Percentiles rank a stretch among this genome's conserved stretches.
phyloP scores from a whole-genome alignment of 2,888 invertebrate species.

The Phania funesta region DNA sequence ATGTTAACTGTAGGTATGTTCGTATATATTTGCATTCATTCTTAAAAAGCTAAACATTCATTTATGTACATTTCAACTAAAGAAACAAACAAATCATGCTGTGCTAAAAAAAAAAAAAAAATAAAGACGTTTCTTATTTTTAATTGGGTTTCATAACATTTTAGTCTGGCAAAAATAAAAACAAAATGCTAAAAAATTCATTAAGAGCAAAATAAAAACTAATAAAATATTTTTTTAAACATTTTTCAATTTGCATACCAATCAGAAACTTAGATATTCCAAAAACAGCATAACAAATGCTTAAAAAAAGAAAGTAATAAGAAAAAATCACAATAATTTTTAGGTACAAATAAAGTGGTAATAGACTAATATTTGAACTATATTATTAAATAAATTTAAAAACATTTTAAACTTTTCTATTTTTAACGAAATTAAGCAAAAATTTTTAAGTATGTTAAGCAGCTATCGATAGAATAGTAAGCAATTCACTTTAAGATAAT shows the following conservation, averaged over 20 bases:
- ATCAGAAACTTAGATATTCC: conserved; percentile 66
- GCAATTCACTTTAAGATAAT: neutral
- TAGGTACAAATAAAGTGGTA: conserved; percentile 30
- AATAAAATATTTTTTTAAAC: conserved; percentile 15
- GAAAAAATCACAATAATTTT: conserved; percentile 73
- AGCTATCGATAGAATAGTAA: neutral
- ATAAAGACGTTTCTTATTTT: conserved; percentile 14
- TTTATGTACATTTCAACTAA: conserved; percentile 22
- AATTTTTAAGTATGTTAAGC: conserved; percentile 6
- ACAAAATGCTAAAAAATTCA: conserved; percentile 56
- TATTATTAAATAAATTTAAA: neutral
- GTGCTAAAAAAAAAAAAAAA: conserved; percentile 30
- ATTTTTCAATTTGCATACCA: conserved; percentile 61
- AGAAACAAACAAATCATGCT: conserved; percentile 39
- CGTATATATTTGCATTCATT: conserved; percentile 8
- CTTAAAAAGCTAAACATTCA: conserved; percentile 36
- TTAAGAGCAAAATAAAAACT: conserved; percentile 6
- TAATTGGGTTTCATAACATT: conserved; percentile 25
- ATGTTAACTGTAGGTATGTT: neutral
- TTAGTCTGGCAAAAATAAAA: conserved; percentile 37
- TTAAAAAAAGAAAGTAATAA: conserved; percentile 67
- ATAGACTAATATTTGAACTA: neutral
- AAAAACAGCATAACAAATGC: conserved; percentile 78
- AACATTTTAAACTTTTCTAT: neutral
- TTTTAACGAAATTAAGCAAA: neutral